Conservation (phyloP, 53 echinoderm and acorn worm species). For the Mesocentrotus franciscanus region DNA sequence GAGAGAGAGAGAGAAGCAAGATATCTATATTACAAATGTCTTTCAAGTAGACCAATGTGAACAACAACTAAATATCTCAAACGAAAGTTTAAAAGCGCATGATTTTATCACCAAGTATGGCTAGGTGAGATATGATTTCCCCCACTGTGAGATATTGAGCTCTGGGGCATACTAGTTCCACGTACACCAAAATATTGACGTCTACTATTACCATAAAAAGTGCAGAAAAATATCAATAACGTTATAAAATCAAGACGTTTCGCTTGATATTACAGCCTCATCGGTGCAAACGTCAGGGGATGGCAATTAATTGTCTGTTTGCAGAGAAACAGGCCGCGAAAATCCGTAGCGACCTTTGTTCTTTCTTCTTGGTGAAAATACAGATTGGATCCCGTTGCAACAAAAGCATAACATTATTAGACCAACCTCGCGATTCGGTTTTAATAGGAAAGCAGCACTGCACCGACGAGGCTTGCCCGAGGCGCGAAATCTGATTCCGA, state of each 20-base stretch:
- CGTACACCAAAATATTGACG: constrained; percentile 43
- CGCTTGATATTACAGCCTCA: constrained; percentile 45
- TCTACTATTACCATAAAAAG: constrained; percentile 25
- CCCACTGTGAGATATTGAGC: constrained; percentile 26
- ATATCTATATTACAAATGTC: no score
- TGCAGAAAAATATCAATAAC: not conserved
- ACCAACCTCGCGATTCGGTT: constrained; percentile 39
- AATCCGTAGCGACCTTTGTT: not conserved
- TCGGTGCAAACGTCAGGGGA: constrained; percentile 18
- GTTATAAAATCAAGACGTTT: constrained; percentile 44
- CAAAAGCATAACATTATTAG: constrained; percentile 23
- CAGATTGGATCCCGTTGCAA: constrained; percentile 29
- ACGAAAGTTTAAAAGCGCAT: not conserved
- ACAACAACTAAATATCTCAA: not conserved
- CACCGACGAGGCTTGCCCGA: not conserved
- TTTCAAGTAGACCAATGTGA: not conserved
- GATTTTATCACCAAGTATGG: not conserved
- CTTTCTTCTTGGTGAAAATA: not conserved
- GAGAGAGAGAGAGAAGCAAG: not conserved
- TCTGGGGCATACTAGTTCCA: constrained; percentile 35
- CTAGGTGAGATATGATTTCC: not conserved
- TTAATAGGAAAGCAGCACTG: constrained; percentile 1
- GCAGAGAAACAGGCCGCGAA: not conserved
- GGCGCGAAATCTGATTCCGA: constrained; percentile 55
- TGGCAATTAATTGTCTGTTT: constrained; percentile 44